Percentiles rank a stretch among this genome's conserved stretches.
phyloP scores from a whole-genome alignment of 2,888 invertebrate species.

The Drosophila algonquin region DNA sequence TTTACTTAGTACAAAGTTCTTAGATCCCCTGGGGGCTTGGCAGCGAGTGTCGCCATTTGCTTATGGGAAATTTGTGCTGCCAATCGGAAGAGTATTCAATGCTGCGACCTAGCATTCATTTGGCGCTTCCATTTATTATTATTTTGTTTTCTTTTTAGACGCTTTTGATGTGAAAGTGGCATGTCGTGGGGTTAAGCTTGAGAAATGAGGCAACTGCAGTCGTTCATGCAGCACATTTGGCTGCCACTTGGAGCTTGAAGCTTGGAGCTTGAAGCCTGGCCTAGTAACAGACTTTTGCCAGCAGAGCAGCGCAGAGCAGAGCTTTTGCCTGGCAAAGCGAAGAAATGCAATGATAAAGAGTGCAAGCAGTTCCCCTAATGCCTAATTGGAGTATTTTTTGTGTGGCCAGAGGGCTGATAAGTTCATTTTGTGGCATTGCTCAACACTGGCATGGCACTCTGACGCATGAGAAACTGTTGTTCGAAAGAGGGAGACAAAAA shows the following conservation, averaged over 20 bases:
- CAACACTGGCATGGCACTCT: not conserved
- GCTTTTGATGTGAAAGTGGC: constrained; percentile 33
- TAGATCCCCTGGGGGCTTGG: no score
- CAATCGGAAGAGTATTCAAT: not conserved
- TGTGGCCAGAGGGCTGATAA: no score
- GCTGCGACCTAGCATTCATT: not conserved
- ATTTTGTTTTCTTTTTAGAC: no score
- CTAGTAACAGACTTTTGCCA: not conserved
- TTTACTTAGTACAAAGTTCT: no score
- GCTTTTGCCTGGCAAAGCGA: not conserved
- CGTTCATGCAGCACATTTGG: not conserved
- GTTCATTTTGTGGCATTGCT: not conserved
- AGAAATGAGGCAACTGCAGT: constrained; percentile 12
- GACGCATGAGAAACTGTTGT: no score
- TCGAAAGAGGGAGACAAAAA: no score
- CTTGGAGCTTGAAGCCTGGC: constrained; percentile 6
- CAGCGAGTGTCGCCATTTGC: no score
- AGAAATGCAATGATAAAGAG: not conserved
- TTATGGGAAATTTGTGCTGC: no score
- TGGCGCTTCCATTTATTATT: not conserved
- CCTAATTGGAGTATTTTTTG: no score
- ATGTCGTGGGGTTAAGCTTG: constrained; percentile 6
- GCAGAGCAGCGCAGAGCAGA: not conserved
- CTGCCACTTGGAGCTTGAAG: constrained; percentile 1
- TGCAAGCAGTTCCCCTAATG: not conserved